Conservation (phyloP, 2,113 vertebrate genomes). For the Glaucomys volans region DNA sequence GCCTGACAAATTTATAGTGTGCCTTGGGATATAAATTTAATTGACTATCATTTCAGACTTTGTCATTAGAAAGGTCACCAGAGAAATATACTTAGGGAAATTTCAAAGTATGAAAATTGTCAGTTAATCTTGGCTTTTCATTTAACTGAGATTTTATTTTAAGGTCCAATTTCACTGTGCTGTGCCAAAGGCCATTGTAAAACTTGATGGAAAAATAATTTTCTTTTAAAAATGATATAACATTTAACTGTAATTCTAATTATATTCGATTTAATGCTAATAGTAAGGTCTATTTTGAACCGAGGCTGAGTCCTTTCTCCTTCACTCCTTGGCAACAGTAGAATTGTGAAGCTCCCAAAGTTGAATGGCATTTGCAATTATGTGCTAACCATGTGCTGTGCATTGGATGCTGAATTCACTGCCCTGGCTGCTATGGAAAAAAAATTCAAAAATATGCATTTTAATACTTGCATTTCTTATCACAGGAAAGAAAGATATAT, state of each 20-base stretch:
- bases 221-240: slow-evolving; percentile 70
- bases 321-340: slow-evolving; percentile 47
- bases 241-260: slow-evolving; percentile 75
- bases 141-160: slow-evolving; percentile 77
- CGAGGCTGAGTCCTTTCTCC: slow-evolving; percentile 37
- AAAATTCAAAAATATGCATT: slow-evolving; percentile 37
- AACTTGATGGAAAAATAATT: slow-evolving; percentile 77
- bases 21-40: slow-evolving; percentile 81
- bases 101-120: slow-evolving; percentile 72
- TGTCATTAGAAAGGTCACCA: slow-evolving; percentile 81
- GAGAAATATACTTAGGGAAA: slow-evolving; percentile 73
- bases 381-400: slow-evolving; percentile 34
- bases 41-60: slow-evolving; percentile 74
- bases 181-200: slow-evolving; percentile 77
- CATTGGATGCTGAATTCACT: slow-evolving; percentile 56
- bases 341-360: slow-evolving; percentile 43
- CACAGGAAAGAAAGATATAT: slow-evolving; percentile 11
- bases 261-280: slow-evolving; percentile 69
- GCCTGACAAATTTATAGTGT: slow-evolving; percentile 74
- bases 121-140: slow-evolving; percentile 72
- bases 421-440: neutral
- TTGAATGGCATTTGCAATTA: slow-evolving; percentile 61
- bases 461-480: slow-evolving; percentile 61
- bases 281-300: slow-evolving; percentile 58
- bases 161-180: slow-evolving; percentile 66